Evolutionary conservation across 2,797 vertebrate genomes (phyloP), one percentile per base, ranked within the genome.

Genomic region (Syngnathus rostellatus): DNA sequence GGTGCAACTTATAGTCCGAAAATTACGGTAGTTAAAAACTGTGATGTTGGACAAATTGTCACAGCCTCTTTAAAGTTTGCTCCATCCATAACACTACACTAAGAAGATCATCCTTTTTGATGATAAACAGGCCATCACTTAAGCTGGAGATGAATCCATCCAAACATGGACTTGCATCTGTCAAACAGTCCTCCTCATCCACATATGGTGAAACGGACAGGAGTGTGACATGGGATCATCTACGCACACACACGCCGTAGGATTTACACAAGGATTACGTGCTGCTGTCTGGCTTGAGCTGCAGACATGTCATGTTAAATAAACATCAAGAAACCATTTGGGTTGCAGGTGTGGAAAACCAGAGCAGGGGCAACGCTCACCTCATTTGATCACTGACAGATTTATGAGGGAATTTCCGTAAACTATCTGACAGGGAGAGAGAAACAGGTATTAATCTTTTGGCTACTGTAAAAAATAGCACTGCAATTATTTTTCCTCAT

Each of bases 241-340:
- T 2, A 48, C 55, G 9, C 61, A 23, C 60, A 46, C 21, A 62
- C 39, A 50, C 45, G 37, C 21, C 8, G 7, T 25, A 48, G 19
- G 41, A 70, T 16, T 37, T 65, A 73, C 70, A 62, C 62, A 21
- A 23, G 70, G 75, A 78, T 73, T 73, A 70, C 2, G 62, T 64
- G 69, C 53, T 78, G 53, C 9, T 12, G 25, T 74, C 67, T 66
- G 65, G 62, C 50, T 31, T 70, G 65, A 58, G 17, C 68, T 65
- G 63, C 43, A 80, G 76, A 77, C 77, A 77, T 43, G 73, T 78
- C 71, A 39, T 64, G 72, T 85, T 69, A 79, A 83, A 83, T 76
- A 83, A 87, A 88, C 81, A 50, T 50, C 63, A 64, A 79, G 62
- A 72, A 55, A 70, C 70, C 70, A 71, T 81, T 83, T 75, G 64